A percentile compares a stretch with the other conserved stretches of the same genome.
Evolutionary conservation across 2,797 vertebrate species (phyloP).

Genomic region (Danio jaintianensis): DNA sequence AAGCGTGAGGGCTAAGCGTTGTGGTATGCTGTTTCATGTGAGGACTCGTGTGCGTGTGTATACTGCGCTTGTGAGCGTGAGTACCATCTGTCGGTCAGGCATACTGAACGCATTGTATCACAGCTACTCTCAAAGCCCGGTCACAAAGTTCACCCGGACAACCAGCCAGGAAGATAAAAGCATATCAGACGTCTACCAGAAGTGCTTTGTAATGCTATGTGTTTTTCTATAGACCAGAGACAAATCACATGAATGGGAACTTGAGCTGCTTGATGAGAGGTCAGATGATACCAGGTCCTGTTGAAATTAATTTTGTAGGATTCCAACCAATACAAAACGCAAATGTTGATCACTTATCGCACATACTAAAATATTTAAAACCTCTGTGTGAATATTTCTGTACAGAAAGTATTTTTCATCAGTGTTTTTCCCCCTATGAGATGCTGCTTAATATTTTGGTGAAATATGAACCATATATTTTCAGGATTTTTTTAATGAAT

Average conservation of each 20-base stretch:
- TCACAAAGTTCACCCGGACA: constrained; percentile 55
- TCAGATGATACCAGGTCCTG: neutral
- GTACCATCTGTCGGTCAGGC: constrained; percentile 66
- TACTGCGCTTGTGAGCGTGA: constrained; percentile 18
- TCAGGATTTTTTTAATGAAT: neutral
- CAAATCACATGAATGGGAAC: neutral
- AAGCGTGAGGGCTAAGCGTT: constrained; percentile 34
- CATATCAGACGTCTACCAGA: constrained; percentile 30
- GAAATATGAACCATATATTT: neutral
- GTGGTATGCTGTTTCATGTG: constrained; percentile 56
- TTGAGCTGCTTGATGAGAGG: constrained; percentile 7
- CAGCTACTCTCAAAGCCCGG: constrained; percentile 54
- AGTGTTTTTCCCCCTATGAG: neutral
- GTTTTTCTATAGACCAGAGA: constrained; percentile 58
- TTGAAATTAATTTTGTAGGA: constrained; percentile 6
- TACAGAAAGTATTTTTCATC: neutral
- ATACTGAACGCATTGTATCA: constrained; percentile 72
- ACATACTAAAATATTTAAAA: neutral
- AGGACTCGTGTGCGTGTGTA: constrained; percentile 32
- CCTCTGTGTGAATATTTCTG: neutral
- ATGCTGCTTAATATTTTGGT: neutral
- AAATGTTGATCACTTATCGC: neutral
- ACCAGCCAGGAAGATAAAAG: constrained; percentile 47
- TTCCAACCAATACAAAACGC: neutral
- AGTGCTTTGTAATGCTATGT: constrained; percentile 27